phyloP scores from a whole-genome alignment of 2,113 vertebrate genomes.

The Hyperoodon ampullatus region DNA sequence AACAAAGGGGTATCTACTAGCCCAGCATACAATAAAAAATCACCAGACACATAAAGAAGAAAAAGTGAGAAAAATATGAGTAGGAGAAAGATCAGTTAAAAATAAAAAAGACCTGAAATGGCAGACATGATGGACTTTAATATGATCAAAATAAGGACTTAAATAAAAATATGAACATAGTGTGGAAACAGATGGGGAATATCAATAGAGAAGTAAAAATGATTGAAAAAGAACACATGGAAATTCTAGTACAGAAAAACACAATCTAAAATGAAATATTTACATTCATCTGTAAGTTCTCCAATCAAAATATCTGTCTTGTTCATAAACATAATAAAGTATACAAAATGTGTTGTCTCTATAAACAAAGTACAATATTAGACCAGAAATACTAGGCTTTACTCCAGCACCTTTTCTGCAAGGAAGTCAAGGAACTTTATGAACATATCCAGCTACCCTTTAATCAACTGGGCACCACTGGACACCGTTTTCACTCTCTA shows the following conservation, averaged over 20 bases:
- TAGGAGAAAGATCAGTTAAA: neutral
- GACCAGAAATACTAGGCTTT: fast-evolving
- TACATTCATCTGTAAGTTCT: neutral
- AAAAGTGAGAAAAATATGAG: neutral
- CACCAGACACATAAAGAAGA: neutral
- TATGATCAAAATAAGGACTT: neutral
- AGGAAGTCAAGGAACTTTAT: neutral
- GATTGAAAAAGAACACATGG: neutral
- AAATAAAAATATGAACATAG: neutral
- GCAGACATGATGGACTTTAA: neutral
- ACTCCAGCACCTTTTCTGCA: neutral
- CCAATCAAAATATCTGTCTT: neutral
- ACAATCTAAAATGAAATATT: neutral
- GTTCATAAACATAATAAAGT: neutral
- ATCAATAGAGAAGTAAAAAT: neutral
- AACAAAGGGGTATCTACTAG: too few relatives aligned
- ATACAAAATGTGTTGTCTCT: neutral
- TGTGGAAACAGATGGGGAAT: too few relatives aligned
- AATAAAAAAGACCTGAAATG: neutral
- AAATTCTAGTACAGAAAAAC: neutral
- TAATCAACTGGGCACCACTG: neutral
- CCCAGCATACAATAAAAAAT: neutral
- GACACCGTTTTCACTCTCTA: neutral
- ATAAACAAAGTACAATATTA: neutral
- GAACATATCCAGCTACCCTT: neutral